Percentiles rank a stretch among this genome's conserved stretches.
phyloP scores from a whole-genome alignment of 1,140 invertebrate species.

The Aradophagus sp. region DNA sequence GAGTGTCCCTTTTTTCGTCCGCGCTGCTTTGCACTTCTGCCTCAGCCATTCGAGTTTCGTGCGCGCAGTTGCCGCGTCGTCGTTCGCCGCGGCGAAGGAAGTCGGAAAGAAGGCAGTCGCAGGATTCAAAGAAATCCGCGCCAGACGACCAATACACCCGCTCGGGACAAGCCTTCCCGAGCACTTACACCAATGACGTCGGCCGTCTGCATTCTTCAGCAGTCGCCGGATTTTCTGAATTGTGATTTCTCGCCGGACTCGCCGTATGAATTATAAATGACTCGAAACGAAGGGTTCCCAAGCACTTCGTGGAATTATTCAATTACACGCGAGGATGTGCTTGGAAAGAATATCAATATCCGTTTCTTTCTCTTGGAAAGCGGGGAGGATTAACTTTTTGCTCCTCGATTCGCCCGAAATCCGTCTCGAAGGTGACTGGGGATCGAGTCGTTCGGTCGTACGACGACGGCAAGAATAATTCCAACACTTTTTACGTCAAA shows the following conservation, averaged over 20 bases:
- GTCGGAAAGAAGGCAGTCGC: constrained; percentile 6
- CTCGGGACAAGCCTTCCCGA: constrained; percentile 30
- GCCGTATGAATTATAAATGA: constrained; percentile 58
- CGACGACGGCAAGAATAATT: no score
- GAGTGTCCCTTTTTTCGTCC: no score
- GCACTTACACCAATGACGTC: constrained; percentile 42
- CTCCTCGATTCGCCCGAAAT: no score
- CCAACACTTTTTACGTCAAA: no score
- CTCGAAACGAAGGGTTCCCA: constrained; percentile 38
- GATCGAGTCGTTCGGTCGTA: no score
- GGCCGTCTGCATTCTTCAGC: constrained; percentile 39
- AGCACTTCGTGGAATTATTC: constrained; percentile 37
- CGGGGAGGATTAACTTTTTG: constrained; percentile 14
- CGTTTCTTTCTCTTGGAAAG: constrained; percentile 30
- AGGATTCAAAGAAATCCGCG: constrained; percentile 38
- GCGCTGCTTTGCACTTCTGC: no score
- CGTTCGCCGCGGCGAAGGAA: no score
- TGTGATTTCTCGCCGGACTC: constrained; percentile 44
- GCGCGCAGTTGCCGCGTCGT: no score
- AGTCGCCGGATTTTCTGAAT: constrained; percentile 48
- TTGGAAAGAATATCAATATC: constrained; percentile 32
- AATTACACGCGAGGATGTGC: constrained; percentile 34
- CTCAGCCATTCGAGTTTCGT: no score
- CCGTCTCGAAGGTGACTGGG: no score
- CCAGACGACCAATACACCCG: constrained; percentile 37